Conservation (phyloP, 2,797 vertebrate genomes). For the Acanthornis magna region DNA sequence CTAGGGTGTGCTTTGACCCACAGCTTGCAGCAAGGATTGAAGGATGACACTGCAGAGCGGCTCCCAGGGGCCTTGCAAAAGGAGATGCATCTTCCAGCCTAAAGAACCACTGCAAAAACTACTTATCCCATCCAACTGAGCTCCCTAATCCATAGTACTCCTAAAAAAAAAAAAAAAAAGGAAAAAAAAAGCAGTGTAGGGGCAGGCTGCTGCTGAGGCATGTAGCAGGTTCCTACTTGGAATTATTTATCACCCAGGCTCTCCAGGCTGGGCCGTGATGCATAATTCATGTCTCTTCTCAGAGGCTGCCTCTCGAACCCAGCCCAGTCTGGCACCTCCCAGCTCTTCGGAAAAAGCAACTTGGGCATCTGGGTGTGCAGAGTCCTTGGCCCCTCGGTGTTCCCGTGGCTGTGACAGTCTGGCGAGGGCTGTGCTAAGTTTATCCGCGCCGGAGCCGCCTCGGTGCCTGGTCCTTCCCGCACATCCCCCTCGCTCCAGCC, state of each 20-base stretch:
- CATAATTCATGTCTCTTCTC: constrained; percentile 64
- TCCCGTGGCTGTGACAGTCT: neutral
- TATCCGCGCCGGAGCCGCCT: neutral
- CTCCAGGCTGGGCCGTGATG: constrained; percentile 51
- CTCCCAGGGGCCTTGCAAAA: neutral
- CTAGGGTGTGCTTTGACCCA: neutral
- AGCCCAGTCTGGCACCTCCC: constrained; percentile 13
- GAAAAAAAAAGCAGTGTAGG: neutral
- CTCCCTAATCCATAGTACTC: neutral
- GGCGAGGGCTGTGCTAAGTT: constrained; percentile 12
- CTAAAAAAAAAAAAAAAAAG: neutral
- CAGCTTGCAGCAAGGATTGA: neutral
- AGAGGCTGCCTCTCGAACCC: neutral
- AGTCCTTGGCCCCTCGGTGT: neutral
- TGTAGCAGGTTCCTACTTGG: constrained; percentile 25
- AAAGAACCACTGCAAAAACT: neutral
- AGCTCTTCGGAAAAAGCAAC: neutral
- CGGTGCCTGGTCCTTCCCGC: neutral
- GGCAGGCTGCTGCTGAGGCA: neutral
- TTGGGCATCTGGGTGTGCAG: neutral
- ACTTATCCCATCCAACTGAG: neutral
- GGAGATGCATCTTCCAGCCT: neutral
- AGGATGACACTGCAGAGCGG: neutral
- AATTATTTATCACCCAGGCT: constrained; percentile 67
- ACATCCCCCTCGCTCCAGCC: neutral